Conservation (phyloP, 2,888 invertebrate species). For the Drosophila buzzatii region DNA sequence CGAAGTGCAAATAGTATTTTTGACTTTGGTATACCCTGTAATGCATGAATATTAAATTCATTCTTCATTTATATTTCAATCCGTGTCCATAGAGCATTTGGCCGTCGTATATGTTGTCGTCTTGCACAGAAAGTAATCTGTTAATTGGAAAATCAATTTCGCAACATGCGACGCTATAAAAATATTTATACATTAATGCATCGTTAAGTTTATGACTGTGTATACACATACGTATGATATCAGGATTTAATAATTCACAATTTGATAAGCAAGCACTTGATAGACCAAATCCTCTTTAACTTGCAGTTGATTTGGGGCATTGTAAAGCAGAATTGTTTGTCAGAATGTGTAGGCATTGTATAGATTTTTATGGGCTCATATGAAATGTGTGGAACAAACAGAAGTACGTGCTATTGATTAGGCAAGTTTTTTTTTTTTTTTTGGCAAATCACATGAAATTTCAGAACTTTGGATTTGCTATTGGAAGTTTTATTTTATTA, state of each 20-base stretch:
- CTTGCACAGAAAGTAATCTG: constrained; percentile 10
- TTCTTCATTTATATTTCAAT: neutral
- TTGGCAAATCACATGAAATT: neutral
- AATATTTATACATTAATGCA: constrained; percentile 44
- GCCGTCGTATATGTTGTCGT: neutral
- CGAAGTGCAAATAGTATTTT: neutral
- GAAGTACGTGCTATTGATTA: neutral
- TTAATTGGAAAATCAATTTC: constrained; percentile 38
- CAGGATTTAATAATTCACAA: constrained; percentile 26
- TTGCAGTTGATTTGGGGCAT: constrained; percentile 3
- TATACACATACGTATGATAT: constrained; percentile 25
- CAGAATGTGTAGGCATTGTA: constrained; percentile 10
- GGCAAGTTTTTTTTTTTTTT: neutral
- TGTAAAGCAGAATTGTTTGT: constrained; percentile 23
- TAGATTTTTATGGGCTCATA: constrained; percentile 23
- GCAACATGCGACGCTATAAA: constrained; percentile 15
- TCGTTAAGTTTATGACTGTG: constrained; percentile 49
- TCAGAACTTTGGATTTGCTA: neutral
- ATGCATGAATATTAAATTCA: neutral
- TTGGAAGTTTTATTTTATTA: neutral
- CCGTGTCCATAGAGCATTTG: constrained; percentile 8
- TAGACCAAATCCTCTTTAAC: constrained; percentile 1
- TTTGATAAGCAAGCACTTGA: constrained; percentile 40
- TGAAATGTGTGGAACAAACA: neutral
- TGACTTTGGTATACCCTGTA: neutral